Evolutionary conservation across 2,888 invertebrate genomes (phyloP), one percentile per base, ranked within the genome.

Genomic region (Papilio protenor): DNA sequence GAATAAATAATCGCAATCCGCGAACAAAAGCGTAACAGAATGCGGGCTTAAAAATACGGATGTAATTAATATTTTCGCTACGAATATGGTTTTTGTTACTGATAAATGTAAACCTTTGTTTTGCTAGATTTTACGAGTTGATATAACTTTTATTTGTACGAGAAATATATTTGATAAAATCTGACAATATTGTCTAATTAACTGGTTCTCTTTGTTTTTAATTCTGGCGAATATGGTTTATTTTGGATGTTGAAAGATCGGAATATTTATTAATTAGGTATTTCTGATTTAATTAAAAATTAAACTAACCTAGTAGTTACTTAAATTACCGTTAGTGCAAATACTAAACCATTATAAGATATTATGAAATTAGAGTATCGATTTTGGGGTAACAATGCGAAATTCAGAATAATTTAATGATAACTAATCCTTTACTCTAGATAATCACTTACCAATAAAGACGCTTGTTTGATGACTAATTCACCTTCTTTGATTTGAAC

Each of bases 401-500:
- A 40, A 40, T 8, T 40, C 40, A 40, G 40, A 40, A 40, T 40
- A 3, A 40, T 8, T 40, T 40, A 40, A 40, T 40, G 40, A 1
- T 8, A 40, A 40, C 8, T 40, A 40, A 40, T 40, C 8, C 40
- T 40, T 40, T 40, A 40, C 40, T 40, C 0, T 33, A 33, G 47
- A 14, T 47, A 27, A 45, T 47, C 21, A 82, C 90, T 88, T 85
- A 95, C 95, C 90, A 96, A 92, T 71, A 98, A 95, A 73, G 98
- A 95, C 49, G 98, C 98, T 89, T 98, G 98, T 82, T 98, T 97
- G 83, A 99, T 97, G 81, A 97, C 95, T 83, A 98, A 95, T 87
- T 97, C 97, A 8, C 98, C 98, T 87, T 98, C 98, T 84, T 97
- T 97, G 76, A 98, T 96, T 85, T 98, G 96, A 80, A 97, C 95